These are phyloP conservation scores for Monochamus alternatus DNA, from an alignment of 2,888 invertebrate species.

Conservation along the genomic window DNA sequence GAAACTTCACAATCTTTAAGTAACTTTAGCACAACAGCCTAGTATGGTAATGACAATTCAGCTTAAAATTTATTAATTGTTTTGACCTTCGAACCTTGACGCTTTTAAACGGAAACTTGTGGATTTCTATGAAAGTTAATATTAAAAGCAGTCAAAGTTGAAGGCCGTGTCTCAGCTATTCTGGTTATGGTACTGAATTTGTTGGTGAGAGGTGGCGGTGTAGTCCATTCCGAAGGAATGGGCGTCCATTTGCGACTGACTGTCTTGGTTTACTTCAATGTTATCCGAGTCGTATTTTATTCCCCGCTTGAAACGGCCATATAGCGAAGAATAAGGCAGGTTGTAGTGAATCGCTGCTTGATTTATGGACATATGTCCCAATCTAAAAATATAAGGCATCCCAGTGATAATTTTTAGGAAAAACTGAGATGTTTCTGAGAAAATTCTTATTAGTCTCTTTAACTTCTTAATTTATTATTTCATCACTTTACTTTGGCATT, in stretches of 20 bases:
- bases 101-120: constrained; percentile 22
- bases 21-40: constrained; percentile 59
- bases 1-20: constrained; percentile 48
- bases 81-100: constrained; percentile 50
- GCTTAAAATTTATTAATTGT: constrained; percentile 18
- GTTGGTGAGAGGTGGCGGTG: constrained; percentile 65
- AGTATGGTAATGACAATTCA: constrained; percentile 51
- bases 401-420: too few relatives aligned
- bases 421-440: too few relatives aligned
- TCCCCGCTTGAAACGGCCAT: constrained; percentile 90
- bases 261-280: constrained; percentile 66
- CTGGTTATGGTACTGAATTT: constrained; percentile 68
- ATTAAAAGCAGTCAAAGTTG: constrained; percentile 63
- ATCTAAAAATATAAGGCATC: constrained; percentile 71
- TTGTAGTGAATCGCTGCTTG: constrained; percentile 95
- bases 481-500: too few relatives aligned
- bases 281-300: constrained; percentile 80
- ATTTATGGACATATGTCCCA: constrained; percentile 94
- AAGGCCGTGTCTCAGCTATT: constrained; percentile 67
- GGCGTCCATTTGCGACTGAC: constrained; percentile 66
- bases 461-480: too few relatives aligned
- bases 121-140: constrained; percentile 1
- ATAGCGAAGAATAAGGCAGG: constrained; percentile 90
- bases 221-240: constrained; percentile 67
- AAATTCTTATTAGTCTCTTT: too few relatives aligned